Evolutionary conservation across 1,140 invertebrate species (phyloP), one percentile per base, ranked within the genome.

Genomic region (Pseudomyrmex gracilis): DNA sequence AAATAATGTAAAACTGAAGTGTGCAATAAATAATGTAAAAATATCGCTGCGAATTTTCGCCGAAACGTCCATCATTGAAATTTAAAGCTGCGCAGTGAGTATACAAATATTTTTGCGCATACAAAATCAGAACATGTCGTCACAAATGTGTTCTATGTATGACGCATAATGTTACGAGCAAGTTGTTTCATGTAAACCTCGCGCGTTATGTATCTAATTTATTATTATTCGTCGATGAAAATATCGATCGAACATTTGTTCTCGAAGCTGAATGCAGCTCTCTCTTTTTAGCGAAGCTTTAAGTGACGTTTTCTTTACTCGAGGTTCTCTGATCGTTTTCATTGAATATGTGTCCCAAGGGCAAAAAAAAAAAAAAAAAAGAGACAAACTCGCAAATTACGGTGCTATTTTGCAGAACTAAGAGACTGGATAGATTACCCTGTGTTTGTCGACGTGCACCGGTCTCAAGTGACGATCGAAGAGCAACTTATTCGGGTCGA

Each of bases 401-500:
- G 57, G 45, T 0, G 53, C 53, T 45, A 80, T 71, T 80, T 68
- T 63, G 49, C 0, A n/a, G 20, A 34, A 73, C n/a, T 45, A 34
- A 73, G 58, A 82, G 24, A 55, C 8, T 83, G 80, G 82, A 87
- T 88, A 90, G 85, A 90, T 93, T 95, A 99, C 98, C 96, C 97
- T 97, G 94, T 98, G 96, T 94, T 98, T 98, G 94, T 99, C 98
- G 89, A 99, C 96, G 90, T 97, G 96, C 85, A 99, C 95, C 61
- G 97, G 96, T 87, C 97, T 96, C 74, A 99, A 95, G 94, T 98
- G 97, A 3, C 98, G 98, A 95, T 99, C 99, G 94, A 97, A 99
- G 34, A 99, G 96, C 63, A 99, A 95, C 91, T 98, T 97, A 83
- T 97, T 96, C 7, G 99, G 98, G 91, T 99, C 98, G 74, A 99